Base-by-base conservation (phyloP, 2,113 vertebrate genomes). In the Gorsachius goisagi region DNA sequence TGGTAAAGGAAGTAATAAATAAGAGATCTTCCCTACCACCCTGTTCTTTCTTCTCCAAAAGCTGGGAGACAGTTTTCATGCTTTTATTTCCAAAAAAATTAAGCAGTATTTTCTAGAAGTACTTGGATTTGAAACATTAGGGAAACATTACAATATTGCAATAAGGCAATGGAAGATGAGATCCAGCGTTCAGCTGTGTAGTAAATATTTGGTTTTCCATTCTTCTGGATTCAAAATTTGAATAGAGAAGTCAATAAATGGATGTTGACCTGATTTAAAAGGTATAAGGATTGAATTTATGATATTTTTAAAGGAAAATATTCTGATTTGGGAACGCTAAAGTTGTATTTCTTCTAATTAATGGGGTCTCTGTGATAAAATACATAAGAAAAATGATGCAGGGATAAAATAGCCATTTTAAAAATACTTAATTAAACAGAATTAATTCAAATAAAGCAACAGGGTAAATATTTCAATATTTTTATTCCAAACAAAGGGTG, bases 61-160 rank as follows among this genome's bases (percentile, higher is more conserved):
- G 1, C 7, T 44, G 17, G 5, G 5, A 77, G 26, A 44, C 1
- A 49, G 12, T 52, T 63, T 72, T 44, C 11, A 6, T 59, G 26
- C 8, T 64, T 20, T 33, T 20, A 30, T n/a, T 53, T n/a, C 3
- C 2, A 24, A 53, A 71, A 37, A 39, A 22, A 41, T 4, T 3
- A 45, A 41, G 2, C 5, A n/a, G 3, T 18, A 47, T 27, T 71
- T 89, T 59, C 50, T 19, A 60, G 41, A 39, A 44, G 23, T 45
- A 28, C 0, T 0, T 5, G 18, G 17, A 37, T 71, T 52, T 72
- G 15, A 63, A 68, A 63, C 9, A 44, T 8, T 8, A 16, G 18
- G 8, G 63, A 87, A 76, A 41, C 37, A 33, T 44, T 49, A 9
- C 5, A 41, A 33, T 6, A 35, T 20, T 50, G 6, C 2, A 50